Percentiles rank a stretch among this genome's conserved stretches.
phyloP scores from a whole-genome alignment of 2,797 vertebrate genomes.

The Melanitta fusca region DNA sequence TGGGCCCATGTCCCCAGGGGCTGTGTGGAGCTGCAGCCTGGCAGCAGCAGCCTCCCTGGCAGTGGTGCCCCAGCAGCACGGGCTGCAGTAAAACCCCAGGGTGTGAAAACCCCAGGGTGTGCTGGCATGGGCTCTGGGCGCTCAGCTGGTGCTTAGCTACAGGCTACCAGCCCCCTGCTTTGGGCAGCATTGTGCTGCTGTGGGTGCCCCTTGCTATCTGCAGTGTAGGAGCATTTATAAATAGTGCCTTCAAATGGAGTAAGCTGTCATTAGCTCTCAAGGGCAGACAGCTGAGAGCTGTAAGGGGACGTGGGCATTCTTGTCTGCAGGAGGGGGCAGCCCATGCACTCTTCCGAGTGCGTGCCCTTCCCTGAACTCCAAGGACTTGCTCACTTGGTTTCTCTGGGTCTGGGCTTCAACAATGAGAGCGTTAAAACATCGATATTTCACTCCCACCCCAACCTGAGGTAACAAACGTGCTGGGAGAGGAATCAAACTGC shows the following conservation, averaged over 20 bases:
- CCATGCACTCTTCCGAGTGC: background rate
- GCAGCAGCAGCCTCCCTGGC: background rate
- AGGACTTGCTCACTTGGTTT: background rate
- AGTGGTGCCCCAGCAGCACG: background rate
- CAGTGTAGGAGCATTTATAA: background rate
- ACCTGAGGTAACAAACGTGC: background rate
- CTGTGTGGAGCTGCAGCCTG: fast-evolving
- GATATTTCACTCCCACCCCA: background rate
- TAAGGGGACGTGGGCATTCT: background rate
- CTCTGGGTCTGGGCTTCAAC: background rate
- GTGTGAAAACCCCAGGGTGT: background rate
- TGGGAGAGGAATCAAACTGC: background rate
- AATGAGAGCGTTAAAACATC: background rate
- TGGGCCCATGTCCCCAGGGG: too few species aligned
- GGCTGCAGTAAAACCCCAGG: background rate
- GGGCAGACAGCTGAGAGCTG: background rate
- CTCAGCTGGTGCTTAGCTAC: background rate
- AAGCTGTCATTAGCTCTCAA: background rate
- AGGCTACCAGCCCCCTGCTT: background rate
- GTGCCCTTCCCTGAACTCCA: background rate
- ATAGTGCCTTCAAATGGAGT: conserved; percentile 12
- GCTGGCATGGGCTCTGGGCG: background rate
- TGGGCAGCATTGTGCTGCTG: background rate
- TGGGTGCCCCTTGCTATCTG: background rate
- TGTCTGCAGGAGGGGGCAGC: background rate